Conservation (phyloP, 2,888 invertebrate species). For the Poecilus cupreus region DNA sequence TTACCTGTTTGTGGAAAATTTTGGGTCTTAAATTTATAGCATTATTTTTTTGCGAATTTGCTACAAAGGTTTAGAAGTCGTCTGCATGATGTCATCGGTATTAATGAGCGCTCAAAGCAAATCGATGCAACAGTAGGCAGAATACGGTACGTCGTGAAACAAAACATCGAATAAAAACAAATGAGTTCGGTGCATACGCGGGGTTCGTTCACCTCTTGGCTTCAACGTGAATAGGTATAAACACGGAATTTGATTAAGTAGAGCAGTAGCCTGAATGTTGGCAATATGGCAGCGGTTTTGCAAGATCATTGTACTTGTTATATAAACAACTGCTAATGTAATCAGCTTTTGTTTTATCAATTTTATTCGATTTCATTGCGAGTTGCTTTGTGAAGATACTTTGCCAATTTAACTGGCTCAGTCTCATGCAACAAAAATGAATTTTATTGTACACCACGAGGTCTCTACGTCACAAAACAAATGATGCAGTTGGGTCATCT, state of each 20-base stretch:
- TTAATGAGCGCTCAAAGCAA: background rate
- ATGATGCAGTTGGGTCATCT: too few relatives aligned
- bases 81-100: conserved; percentile 6
- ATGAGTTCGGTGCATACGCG: conserved; percentile 15
- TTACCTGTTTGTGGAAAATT: conserved; percentile 24
- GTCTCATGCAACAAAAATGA: too few relatives aligned
- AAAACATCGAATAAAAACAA: conserved; percentile 37
- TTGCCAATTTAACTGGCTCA: too few relatives aligned
- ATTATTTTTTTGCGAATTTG: background rate
- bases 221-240: conserved; percentile 49
- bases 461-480: too few relatives aligned
- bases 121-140: conserved; percentile 12
- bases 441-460: too few relatives aligned
- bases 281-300: conserved; percentile 47
- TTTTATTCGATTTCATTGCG: conserved; percentile 5
- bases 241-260: conserved; percentile 52
- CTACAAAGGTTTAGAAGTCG: background rate
- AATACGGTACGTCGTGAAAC: background rate
- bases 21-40: conserved; percentile 1
- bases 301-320: conserved; percentile 50
- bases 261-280: conserved; percentile 44
- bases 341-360: conserved; percentile 11
- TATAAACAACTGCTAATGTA: conserved; percentile 42
- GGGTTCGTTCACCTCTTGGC: conserved; percentile 44
- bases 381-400: background rate